Conservation (phyloP, 30 jellyfish, hydroid and myxozoan genomes). For the Aurelia aurita complex sp. Pacific region DNA sequence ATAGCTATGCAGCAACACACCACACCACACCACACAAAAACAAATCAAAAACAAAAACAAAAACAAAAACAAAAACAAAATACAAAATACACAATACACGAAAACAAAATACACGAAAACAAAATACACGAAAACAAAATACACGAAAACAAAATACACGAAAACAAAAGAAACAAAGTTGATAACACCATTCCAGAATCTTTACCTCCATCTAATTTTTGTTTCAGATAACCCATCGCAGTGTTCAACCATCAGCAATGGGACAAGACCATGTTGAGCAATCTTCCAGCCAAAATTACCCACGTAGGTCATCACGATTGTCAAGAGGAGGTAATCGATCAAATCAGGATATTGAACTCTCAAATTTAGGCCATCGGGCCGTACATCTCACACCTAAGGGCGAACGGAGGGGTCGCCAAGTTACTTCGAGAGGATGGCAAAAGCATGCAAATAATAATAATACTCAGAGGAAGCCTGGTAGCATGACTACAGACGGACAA, state of each 20-base stretch:
- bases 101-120: no score
- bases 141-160: no score
- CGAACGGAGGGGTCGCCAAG: conserved; percentile 21
- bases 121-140: no score
- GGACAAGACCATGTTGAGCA: conserved; percentile 2
- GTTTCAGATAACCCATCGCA: conserved; percentile 55
- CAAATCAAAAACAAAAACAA: no score
- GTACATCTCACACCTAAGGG: conserved; percentile 23
- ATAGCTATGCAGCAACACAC: no score
- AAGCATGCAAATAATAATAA: conserved; percentile 13
- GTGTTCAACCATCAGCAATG: conserved; percentile 54
- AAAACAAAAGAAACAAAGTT: no score
- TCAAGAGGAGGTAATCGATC: background rate
- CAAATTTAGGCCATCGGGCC: conserved; percentile 26
- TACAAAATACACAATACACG: no score
- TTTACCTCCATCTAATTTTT: background rate
- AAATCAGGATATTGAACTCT: conserved; percentile 32
- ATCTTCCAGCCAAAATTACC: background rate
- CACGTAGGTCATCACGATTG: background rate
- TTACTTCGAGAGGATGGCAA: conserved; percentile 27
- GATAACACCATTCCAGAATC: no score
- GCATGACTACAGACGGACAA: background rate
- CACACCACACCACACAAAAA: no score
- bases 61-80: no score
- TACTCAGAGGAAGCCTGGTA: background rate